Conservation (phyloP, 2,113 vertebrate genomes). For the Clarias macrocephalus region DNA sequence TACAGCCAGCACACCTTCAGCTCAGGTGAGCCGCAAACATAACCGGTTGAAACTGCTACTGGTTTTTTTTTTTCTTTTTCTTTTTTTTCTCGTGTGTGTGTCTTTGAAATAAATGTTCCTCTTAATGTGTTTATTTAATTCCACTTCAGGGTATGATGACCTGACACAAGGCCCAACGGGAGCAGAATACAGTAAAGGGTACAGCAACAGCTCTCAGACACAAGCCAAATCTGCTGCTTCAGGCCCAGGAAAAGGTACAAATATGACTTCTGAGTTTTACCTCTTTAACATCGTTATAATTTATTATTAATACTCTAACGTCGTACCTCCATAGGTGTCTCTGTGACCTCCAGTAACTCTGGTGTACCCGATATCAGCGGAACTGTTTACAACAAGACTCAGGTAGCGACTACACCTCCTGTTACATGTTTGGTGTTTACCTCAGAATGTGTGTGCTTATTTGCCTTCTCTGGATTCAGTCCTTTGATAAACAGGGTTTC, state of each 20-base stretch:
- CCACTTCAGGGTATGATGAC: constrained; percentile 87
- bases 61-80: no score
- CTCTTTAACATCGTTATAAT: neutral
- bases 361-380: constrained; percentile 98
- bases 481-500: constrained; percentile 86
- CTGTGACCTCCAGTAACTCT: constrained; percentile 97
- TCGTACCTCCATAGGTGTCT: constrained; percentile 80
- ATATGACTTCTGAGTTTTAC: neutral
- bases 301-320: neutral
- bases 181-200: constrained; percentile 93
- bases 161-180: constrained; percentile 85
- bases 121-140: neutral
- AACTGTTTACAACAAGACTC: constrained; percentile 99
- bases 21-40: constrained; percentile 72
- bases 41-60: no score
- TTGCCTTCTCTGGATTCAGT: constrained; percentile 65
- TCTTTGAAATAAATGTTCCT: neutral
- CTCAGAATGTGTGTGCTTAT: neutral
- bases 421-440: neutral
- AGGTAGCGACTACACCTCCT: constrained; percentile 72
- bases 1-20: constrained; percentile 90
- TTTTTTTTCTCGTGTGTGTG: no score
- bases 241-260: constrained; percentile 90
- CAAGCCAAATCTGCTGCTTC: constrained; percentile 89
- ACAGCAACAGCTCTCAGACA: constrained; percentile 88